Conservation (phyloP, 2,888 invertebrate species). For the Pogonocherus hispidulus region DNA sequence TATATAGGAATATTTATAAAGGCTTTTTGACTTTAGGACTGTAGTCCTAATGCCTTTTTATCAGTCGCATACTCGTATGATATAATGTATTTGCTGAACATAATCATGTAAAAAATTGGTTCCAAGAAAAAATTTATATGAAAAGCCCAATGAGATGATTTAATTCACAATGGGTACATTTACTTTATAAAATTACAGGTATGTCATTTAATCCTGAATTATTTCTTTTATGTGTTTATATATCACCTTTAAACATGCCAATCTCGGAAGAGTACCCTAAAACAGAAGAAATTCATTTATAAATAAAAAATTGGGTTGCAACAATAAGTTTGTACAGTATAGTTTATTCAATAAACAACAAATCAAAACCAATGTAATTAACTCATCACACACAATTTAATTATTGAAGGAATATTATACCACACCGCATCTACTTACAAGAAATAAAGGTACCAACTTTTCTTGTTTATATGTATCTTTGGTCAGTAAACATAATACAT, state of each 20-base stretch:
- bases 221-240: conserved; percentile 27
- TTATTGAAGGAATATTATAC: too few relatives aligned
- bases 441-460: conserved; percentile 39
- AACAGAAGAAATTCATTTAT: conserved; percentile 20
- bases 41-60: too few relatives aligned
- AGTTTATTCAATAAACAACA: too few relatives aligned
- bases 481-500: conserved; percentile 38
- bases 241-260: conserved; percentile 38
- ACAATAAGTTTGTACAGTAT: neutral
- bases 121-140: too few relatives aligned
- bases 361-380: too few relatives aligned
- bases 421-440: conserved; percentile 33
- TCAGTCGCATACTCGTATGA: too few relatives aligned
- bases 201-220: conserved; percentile 2
- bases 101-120: too few relatives aligned
- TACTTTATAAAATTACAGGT: neutral
- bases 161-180: neutral
- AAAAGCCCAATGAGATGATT: neutral
- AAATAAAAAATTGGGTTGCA: neutral
- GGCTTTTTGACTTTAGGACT: too few relatives aligned
- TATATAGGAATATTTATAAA: too few relatives aligned
- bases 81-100: too few relatives aligned
- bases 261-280: conserved; percentile 41
- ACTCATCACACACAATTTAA: too few relatives aligned
- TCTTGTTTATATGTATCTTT: conserved; percentile 33